Base-by-base conservation (phyloP, 2,797 vertebrate species). In the Sciurus carolinensis region DNA sequence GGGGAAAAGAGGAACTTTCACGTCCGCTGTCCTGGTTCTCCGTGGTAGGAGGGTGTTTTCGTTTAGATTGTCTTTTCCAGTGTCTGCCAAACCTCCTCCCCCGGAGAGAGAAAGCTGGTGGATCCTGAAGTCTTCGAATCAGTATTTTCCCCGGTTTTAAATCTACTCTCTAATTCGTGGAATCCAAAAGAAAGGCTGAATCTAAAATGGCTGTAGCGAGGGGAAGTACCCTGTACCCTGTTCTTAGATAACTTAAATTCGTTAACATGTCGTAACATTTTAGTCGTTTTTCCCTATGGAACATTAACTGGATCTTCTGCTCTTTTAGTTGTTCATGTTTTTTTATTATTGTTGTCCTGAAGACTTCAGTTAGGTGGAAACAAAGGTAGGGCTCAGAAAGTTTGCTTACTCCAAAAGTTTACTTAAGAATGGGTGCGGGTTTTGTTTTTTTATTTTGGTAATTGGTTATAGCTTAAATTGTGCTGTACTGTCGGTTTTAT, bases 141-240 rank as follows among this genome's bases (percentile, higher is more conserved):
- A 73, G 42, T 59, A 20, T 47, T 94, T 76, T 57, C 36, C 36
- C 36, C 20, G 18, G 64, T 87, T 93, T 87, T 91, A 90, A 82
- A 80, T 81, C 52, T 75, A 24, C 36, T 75, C 26, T 24, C 39
- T 11, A 75, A 33, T 33, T 44, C 28, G 57, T 95, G 86, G 96
- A 87, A 94, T 92, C 95, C 42, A 84, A 52, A 95, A 94, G 95
- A 94, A 95, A 83, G 13, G 5, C 69, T 76, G 82, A 91, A 95
- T 77, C 93, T 97, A 98, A 98, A 97, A 98, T 98, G 97, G 96
- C 96, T 97, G 97, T 96, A 93, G 62, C 91, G 84, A 91, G 83
- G 94, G 94, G 93, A 98, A 97, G 93, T 96, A 95, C 86, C 76
- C 62, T 50, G 93, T 96, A 95, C 86, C 76, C 62, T 50, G 77